Conservation (phyloP, 2,797 vertebrate genomes). For the Bradypodion pumilum region DNA sequence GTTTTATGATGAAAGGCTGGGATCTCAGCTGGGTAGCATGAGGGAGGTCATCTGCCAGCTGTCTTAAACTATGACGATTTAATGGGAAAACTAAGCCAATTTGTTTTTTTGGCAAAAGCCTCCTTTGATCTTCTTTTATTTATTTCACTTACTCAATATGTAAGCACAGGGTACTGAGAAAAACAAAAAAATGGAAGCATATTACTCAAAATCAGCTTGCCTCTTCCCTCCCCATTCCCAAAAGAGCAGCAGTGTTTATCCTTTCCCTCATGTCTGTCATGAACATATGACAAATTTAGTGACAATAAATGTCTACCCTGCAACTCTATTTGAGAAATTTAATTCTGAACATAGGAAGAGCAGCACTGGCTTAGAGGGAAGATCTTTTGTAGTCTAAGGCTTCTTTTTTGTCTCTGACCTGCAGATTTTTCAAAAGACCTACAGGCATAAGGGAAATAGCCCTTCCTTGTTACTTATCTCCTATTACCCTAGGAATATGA, state of each 20-base stretch:
- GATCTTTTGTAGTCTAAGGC: neutral
- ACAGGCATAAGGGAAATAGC: neutral
- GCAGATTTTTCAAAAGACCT: neutral
- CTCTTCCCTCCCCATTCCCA: neutral
- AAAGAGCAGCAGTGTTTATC: conserved; percentile 61
- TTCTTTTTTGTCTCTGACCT: neutral
- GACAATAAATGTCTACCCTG: conserved; percentile 69
- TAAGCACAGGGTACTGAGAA: conserved; percentile 38
- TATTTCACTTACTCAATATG: conserved; percentile 50
- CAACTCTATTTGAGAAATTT: conserved; percentile 78
- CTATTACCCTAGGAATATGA: neutral
- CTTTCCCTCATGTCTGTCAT: conserved; percentile 58
- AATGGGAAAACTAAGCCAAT: conserved; percentile 59
- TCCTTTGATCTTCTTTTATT: conserved; percentile 45
- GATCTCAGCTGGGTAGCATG: conserved; percentile 41
- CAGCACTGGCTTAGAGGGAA: neutral
- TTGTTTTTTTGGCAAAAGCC: conserved; percentile 49
- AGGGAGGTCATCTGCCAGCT: conserved; percentile 48
- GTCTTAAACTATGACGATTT: conserved; percentile 53
- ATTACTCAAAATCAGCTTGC: conserved; percentile 48
- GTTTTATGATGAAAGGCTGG: conserved; percentile 27
- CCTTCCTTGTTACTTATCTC: neutral
- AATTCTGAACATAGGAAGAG: conserved; percentile 41
- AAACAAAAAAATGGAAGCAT: conserved; percentile 42
- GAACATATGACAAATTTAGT: conserved; percentile 71